Percentiles rank a stretch among this genome's conserved stretches.
These are phyloP conservation scores for Halcyon smyrnensis DNA, from an alignment of 2,797 vertebrate species.

Conservation along the genomic window DNA sequence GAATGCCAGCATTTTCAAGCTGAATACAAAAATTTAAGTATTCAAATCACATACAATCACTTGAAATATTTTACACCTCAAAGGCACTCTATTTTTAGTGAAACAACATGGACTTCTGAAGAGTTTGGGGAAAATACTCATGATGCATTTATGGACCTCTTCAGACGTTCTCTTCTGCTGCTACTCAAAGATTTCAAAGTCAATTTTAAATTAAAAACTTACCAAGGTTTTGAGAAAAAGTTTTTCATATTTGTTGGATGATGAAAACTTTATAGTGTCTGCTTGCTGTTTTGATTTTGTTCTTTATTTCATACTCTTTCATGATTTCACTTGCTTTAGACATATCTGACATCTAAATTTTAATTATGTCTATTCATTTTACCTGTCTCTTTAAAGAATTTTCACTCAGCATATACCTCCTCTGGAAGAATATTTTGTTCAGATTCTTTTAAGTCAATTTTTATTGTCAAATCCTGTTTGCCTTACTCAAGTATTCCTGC, in stretches of 20 bases:
- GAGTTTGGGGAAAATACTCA: neutral
- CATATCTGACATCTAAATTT: neutral
- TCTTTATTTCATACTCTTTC: neutral
- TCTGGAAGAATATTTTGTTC: conserved; percentile 81
- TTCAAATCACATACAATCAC: neutral
- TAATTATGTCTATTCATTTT: conserved; percentile 19
- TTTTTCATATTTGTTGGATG: neutral
- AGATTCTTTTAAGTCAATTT: conserved; percentile 79
- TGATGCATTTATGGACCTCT: neutral
- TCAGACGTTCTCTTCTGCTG: neutral
- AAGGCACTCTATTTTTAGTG: neutral
- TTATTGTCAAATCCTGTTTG: conserved; percentile 62
- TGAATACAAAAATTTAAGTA: neutral
- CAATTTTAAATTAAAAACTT: neutral
- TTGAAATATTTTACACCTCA: neutral
- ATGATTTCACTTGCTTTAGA: neutral
- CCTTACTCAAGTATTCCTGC: conserved; percentile 8
- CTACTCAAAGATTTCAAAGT: neutral
- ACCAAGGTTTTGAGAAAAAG: neutral
- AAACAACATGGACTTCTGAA: neutral
- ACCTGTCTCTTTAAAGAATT: conserved; percentile 65
- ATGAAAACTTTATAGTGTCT: neutral
- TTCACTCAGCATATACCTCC: conserved; percentile 76
- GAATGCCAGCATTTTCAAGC: neutral
- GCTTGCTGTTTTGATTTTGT: neutral